Percentiles rank a stretch among this genome's conserved stretches.
Evolutionary conservation across 1,140 invertebrate genomes (phyloP).

Genomic region (Drosophila fuyamai): DNA sequence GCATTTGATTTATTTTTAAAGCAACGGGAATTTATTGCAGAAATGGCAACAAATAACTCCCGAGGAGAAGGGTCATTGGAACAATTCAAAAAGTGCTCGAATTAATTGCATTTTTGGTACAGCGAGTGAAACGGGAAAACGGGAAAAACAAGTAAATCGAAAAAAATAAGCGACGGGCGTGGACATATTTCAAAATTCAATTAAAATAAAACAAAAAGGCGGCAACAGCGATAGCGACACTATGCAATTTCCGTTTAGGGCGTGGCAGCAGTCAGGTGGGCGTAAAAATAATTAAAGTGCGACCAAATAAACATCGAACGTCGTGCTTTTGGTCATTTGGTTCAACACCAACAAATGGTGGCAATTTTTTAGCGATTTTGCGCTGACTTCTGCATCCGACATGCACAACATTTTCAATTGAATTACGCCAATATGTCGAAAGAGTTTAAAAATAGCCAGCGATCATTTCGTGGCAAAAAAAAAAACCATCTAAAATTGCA

Average conservation of each 20-base stretch:
- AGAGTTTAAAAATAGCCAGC: slow-evolving; percentile 1
- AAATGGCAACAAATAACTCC: slow-evolving; percentile 49
- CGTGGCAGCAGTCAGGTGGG: slow-evolving; percentile 62
- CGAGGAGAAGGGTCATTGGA: slow-evolving; percentile 32
- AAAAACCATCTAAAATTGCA: background rate
- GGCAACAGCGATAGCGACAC: slow-evolving; percentile 59
- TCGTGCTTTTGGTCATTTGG: slow-evolving; percentile 15
- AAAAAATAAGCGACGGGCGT: slow-evolving; percentile 27
- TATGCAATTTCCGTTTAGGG: slow-evolving; percentile 75
- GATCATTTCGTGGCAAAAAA: background rate
- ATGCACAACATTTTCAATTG: slow-evolving; percentile 38
- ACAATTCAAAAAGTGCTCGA: slow-evolving; percentile 75
- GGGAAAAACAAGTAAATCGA: slow-evolving; percentile 19
- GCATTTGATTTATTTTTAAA: slow-evolving; percentile 70
- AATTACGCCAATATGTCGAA: slow-evolving; percentile 46
- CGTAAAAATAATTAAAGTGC: slow-evolving; percentile 79
- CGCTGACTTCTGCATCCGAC: slow-evolving; percentile 45
- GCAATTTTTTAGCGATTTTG: slow-evolving; percentile 56
- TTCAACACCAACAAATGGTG: slow-evolving; percentile 26
- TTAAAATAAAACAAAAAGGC: slow-evolving; percentile 77
- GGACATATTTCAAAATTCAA: slow-evolving; percentile 81
- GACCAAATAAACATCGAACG: slow-evolving; percentile 57
- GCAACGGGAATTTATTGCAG: slow-evolving; percentile 61
- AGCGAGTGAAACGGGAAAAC: slow-evolving; percentile 28
- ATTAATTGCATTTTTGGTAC: slow-evolving; percentile 75